A percentile compares a stretch with the other conserved stretches of the same genome.
Evolutionary conservation across 2,888 invertebrate species (phyloP).

Genomic region (Sarcophaga rosellei): DNA sequence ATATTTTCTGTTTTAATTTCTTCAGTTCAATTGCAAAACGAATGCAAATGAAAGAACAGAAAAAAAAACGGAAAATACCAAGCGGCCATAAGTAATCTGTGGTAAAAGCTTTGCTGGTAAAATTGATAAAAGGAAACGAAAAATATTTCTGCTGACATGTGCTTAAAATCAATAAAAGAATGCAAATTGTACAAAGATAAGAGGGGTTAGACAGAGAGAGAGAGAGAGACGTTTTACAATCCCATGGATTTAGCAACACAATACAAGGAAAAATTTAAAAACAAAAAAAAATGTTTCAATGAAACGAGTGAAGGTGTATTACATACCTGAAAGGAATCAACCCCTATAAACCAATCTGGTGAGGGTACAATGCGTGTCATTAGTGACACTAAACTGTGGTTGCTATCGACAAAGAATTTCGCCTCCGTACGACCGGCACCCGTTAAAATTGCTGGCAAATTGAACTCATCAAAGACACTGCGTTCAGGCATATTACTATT

Average conservation of each 20-base stretch:
- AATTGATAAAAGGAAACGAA: not conserved
- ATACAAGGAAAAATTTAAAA: not conserved
- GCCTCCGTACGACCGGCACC: slow-evolving; percentile 90
- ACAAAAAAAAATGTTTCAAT: not conserved
- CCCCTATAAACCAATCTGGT: slow-evolving; percentile 97
- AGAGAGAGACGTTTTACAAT: not conserved
- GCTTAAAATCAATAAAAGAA: slow-evolving; percentile 15
- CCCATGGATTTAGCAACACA: not conserved
- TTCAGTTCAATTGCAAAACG: slow-evolving; percentile 3
- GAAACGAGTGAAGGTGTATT: not conserved
- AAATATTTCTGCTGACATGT: slow-evolving; percentile 25
- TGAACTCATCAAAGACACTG: slow-evolving; percentile 92
- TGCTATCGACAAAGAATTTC: slow-evolving; percentile 94
- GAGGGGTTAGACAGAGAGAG: not conserved
- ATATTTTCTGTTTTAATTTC: slow-evolving; percentile 18
- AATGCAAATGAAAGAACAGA: slow-evolving; percentile 5
- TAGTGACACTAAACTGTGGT: slow-evolving; percentile 94
- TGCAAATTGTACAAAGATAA: slow-evolving; percentile 20
- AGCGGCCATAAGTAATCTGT: slow-evolving; percentile 20
- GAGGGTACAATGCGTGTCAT: slow-evolving; percentile 95
- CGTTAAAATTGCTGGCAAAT: slow-evolving; percentile 87
- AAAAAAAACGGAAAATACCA: not conserved
- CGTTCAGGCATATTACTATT: slow-evolving; percentile 81
- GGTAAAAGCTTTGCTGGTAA: slow-evolving; percentile 15
- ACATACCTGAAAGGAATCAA: slow-evolving; percentile 88